phyloP scores from a whole-genome alignment of 2,113 vertebrate genomes.

The Oophaga pumilio region DNA sequence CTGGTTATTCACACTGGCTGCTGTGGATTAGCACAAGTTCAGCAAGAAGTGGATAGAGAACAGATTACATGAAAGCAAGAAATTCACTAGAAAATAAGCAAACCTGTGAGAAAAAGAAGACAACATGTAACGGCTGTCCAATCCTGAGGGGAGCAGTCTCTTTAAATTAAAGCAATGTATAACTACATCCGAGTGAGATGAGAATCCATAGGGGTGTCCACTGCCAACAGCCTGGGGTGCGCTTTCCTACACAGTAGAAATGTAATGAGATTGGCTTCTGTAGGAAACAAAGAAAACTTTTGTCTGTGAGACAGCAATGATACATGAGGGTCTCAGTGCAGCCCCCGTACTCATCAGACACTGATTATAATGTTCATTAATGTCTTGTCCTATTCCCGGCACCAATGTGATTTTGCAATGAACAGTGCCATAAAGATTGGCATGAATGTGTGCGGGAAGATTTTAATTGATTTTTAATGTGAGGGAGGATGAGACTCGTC shows the following conservation, averaged over 20 bases:
- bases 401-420: slow-evolving; percentile 2
- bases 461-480: slow-evolving; percentile 40
- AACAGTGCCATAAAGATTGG: slow-evolving; percentile 11
- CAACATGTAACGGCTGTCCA: no score
- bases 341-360: neutral
- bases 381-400: neutral
- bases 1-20: no score
- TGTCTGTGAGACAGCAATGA: neutral
- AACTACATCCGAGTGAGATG: no score
- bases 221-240: no score
- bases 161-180: no score
- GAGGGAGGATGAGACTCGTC: neutral
- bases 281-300: neutral
- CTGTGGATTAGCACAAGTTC: no score
- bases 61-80: no score
- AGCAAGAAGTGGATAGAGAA: no score
- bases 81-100: no score
- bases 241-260: neutral
- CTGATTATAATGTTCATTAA: slow-evolving; percentile 4
- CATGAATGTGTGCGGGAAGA: neutral
- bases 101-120: no score
- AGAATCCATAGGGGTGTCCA: no score
- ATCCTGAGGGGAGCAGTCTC: no score
- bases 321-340: neutral
- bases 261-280: neutral